A percentile compares a stretch with the other conserved stretches of the same genome.
phyloP scores from a whole-genome alignment of 2,888 invertebrate species.

The Nephrotoma appendiculata region DNA sequence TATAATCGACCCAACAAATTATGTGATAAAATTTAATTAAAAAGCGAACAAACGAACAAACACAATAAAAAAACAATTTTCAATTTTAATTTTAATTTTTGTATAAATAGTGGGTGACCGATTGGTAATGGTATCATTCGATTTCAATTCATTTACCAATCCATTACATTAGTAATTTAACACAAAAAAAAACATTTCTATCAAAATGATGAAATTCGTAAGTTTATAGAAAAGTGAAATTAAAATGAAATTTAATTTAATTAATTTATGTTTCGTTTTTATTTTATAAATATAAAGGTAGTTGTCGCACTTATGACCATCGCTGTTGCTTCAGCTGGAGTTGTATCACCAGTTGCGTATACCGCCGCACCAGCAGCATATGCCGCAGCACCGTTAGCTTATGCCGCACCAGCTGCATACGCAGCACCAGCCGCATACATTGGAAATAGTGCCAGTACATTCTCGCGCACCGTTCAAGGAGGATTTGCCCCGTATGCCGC shows the following conservation, averaged over 20 bases:
- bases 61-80: neutral
- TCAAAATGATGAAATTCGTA: neutral
- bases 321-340: neutral
- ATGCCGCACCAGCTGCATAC: neutral
- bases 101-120: neutral
- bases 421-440: neutral
- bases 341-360: constrained; percentile 25
- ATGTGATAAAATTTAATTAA: neutral
- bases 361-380: constrained; percentile 38
- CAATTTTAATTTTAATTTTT: neutral
- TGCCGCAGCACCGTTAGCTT: constrained; percentile 31
- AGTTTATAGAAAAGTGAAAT: neutral
- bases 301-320: neutral
- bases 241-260: neutral
- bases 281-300: neutral
- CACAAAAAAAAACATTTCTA: neutral
- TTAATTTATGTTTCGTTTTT: neutral
- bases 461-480: neutral
- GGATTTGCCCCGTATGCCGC: constrained; percentile 7
- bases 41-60: neutral
- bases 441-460: neutral
- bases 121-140: neutral
- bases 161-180: neutral
- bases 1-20: neutral
- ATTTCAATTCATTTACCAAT: neutral